Evolutionary conservation across 2,888 invertebrate species (phyloP), one percentile per base, ranked within the genome.

Genomic region (Sycophila texana): DNA sequence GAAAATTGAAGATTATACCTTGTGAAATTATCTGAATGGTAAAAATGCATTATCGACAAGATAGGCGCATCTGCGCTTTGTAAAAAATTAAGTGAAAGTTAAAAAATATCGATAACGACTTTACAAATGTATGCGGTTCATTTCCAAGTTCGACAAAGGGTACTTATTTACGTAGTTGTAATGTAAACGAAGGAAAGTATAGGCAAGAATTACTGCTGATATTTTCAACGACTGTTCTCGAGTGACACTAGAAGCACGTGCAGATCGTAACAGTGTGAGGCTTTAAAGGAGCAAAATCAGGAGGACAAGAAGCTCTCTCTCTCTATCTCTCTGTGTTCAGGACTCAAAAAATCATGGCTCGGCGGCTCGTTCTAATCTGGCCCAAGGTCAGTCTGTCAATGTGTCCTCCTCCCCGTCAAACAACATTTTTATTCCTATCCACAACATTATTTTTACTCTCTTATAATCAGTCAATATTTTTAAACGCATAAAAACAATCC

Each of bases 361-460:
- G 76, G 71, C 82, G 76, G 82, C 83, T 83, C 82, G 80, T 81
- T 84, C 83, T 60, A 82, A 83, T 87, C 87, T 87, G 86, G 87
- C 86, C 86, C 83, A 85, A 88, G 87, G 87, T 87, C 87, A 87
- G 87, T 88, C 82, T 82, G 83, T 83, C 82, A 86, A 86, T 82
- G 83, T 83, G 81, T 82, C 82, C 74, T 74, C 81, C 51, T 51
- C 61, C 79, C 77, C 63, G 76, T 68, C 73, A 81, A 79, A n/a
- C 14, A 22, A 67, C 20, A n/a, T 67, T 80, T 81, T 79, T 30
- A 47, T 16, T 53, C 20, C 71, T 51, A 77, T 66, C 30, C 7
- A 66, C 55, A 39, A 57, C 65, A 68, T 16, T 70, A 22, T 30
- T 30, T 60, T 63, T 63, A 70, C 20, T 26, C 51, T 75, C 63